Conservation (phyloP, 1,140 invertebrate genomes). For the Sogatella furcifera region DNA sequence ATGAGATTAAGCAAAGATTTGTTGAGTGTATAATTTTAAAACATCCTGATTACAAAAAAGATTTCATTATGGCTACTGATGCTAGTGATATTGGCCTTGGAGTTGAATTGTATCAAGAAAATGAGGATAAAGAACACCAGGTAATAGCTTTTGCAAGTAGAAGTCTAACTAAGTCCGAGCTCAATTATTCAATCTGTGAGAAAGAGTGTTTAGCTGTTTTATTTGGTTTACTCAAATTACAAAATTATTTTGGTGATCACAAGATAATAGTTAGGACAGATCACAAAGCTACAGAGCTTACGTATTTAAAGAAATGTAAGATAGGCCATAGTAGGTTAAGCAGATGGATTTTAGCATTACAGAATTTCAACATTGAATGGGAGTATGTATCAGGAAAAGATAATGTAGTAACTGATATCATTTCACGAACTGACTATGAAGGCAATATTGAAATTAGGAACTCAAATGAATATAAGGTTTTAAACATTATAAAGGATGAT, state of each 20-base stretch:
- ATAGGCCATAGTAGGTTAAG: background rate
- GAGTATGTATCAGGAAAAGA: background rate
- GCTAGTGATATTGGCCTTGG: background rate
- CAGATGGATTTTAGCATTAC: background rate
- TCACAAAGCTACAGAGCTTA: background rate
- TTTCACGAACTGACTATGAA: background rate
- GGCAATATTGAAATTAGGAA: too few relatives aligned
- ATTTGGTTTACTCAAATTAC: background rate
- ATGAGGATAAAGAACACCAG: background rate
- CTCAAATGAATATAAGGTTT: too few relatives aligned
- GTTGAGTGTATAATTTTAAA: background rate
- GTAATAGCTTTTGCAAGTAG: background rate
- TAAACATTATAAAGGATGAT: too few relatives aligned
- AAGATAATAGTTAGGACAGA: background rate
- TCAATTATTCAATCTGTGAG: background rate
- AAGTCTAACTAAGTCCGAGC: background rate
- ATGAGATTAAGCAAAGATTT: background rate
- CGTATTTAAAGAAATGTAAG: background rate
- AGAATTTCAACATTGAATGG: background rate
- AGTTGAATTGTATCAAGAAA: background rate
- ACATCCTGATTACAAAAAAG: background rate
- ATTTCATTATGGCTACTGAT: background rate
- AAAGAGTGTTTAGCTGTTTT: background rate
- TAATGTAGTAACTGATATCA: background rate
- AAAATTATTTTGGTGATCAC: background rate